phyloP scores from a whole-genome alignment of 92 coral and sea anemone species.

The Epizoanthus rinbou region DNA sequence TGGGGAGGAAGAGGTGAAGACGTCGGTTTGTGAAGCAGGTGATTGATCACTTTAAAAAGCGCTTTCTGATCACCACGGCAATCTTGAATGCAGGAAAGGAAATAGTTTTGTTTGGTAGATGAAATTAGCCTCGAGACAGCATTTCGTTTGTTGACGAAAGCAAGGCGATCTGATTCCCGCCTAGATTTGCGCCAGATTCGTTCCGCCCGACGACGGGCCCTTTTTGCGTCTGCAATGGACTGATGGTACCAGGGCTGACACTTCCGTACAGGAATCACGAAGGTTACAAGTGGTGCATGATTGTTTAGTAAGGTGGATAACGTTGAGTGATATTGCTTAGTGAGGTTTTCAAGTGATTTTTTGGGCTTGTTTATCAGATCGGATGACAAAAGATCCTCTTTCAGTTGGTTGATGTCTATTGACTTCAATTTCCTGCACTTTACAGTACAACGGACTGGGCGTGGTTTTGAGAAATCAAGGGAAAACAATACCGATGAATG shows the following conservation, averaged over 20 bases:
- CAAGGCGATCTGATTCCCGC: slow-evolving; percentile 11
- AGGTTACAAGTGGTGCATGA: background rate
- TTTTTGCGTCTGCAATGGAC: background rate
- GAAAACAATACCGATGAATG: too few species aligned
- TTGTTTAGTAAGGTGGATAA: slow-evolving; percentile 3
- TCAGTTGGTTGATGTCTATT: background rate
- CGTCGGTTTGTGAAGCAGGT: too few species aligned
- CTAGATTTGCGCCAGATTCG: slow-evolving; percentile 3
- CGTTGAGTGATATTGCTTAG: slow-evolving; percentile 1
- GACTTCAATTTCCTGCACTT: too few species aligned
- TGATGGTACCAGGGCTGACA: background rate
- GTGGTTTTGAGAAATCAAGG: too few species aligned
- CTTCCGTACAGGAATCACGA: slow-evolving; percentile 9
- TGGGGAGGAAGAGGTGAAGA: too few species aligned
- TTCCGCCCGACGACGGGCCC: background rate
- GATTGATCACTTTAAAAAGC: too few species aligned
- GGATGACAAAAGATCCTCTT: slow-evolving; percentile 4
- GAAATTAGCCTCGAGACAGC: background rate
- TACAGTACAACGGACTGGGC: too few species aligned
- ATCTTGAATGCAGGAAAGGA: too few species aligned
- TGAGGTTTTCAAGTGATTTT: slow-evolving; percentile 1
- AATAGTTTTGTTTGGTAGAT: too few species aligned
- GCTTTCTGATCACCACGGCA: too few species aligned
- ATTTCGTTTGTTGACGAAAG: background rate
- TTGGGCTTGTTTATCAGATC: slow-evolving; percentile 5